phyloP scores from a whole-genome alignment of 2,888 invertebrate genomes.

The Prenolepis imparis region DNA sequence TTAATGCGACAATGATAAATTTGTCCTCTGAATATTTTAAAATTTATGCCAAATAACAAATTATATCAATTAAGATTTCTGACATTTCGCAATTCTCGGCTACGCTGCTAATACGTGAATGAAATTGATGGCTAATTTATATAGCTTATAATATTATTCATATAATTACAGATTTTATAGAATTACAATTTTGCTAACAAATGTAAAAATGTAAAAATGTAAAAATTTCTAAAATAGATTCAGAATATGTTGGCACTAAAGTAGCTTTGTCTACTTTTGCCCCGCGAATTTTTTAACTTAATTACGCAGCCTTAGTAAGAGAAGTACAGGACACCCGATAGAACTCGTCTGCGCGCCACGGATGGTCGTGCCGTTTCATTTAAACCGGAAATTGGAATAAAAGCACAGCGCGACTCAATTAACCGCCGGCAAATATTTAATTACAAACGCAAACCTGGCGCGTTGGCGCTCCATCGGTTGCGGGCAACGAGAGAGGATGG shows the following conservation, averaged over 20 bases:
- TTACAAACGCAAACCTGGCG: slow-evolving; percentile 76
- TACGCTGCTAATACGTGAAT: neutral
- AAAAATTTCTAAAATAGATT: slow-evolving; percentile 8
- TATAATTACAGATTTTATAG: neutral
- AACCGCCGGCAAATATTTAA: slow-evolving; percentile 78
- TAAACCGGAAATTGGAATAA: slow-evolving; percentile 76
- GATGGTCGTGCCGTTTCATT: slow-evolving; percentile 69
- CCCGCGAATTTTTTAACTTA: slow-evolving; percentile 29
- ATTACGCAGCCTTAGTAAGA: slow-evolving; percentile 27
- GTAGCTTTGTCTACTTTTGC: slow-evolving; percentile 32
- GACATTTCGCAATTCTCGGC: neutral
- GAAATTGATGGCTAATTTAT: neutral
- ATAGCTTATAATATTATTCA: neutral
- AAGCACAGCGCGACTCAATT: slow-evolving; percentile 77
- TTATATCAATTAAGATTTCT: neutral
- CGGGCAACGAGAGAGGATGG: slow-evolving; percentile 4
- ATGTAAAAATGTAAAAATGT: neutral
- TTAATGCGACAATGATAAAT: neutral
- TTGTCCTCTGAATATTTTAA: neutral
- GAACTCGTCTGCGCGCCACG: slow-evolving; percentile 54
- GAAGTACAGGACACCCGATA: slow-evolving; percentile 60
- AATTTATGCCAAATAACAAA: neutral
- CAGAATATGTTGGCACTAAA: slow-evolving; percentile 6
- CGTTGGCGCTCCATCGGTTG: slow-evolving; percentile 64
- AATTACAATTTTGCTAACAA: slow-evolving; percentile 9